phyloP scores from a whole-genome alignment of 2,113 vertebrate species.

The Callipepla squamata region DNA sequence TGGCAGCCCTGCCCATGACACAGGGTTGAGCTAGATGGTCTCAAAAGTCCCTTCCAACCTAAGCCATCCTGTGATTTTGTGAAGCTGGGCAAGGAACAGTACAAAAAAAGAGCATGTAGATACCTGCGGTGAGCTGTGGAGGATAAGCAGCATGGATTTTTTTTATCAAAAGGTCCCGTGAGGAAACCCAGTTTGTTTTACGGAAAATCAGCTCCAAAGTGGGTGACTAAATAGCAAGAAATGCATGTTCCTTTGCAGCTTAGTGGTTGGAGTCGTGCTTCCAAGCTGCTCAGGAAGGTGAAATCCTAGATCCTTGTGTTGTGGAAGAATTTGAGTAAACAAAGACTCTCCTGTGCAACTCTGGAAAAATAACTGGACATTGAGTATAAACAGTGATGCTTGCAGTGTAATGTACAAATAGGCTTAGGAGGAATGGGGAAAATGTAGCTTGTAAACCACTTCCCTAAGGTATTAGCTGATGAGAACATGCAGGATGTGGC shows the following conservation, averaged over 20 bases:
- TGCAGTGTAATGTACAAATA: constrained; percentile 24
- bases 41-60: too few species aligned
- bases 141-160: fast-evolving
- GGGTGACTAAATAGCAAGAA: constrained; percentile 10
- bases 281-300: constrained; percentile 44
- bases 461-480: constrained; percentile 3
- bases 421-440: constrained; percentile 34
- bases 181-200: not conserved
- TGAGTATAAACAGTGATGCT: constrained; percentile 36
- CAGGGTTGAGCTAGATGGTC: too few species aligned
- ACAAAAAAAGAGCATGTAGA: not conserved
- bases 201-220: not conserved
- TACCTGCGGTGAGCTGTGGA: not conserved
- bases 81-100: not conserved
- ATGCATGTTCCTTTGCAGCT: constrained; percentile 8
- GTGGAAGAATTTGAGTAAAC: constrained; percentile 45
- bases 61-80: too few species aligned
- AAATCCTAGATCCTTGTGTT: constrained; percentile 51
- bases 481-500: not conserved
- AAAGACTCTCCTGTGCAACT: constrained; percentile 52
- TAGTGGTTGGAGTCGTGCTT: constrained; percentile 25
- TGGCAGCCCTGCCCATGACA: too few species aligned
- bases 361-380: constrained; percentile 44
- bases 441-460: not conserved
- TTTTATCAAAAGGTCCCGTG: not conserved